Base-by-base conservation (phyloP, 1,140 invertebrate species). In the Nixonia krombeini region DNA sequence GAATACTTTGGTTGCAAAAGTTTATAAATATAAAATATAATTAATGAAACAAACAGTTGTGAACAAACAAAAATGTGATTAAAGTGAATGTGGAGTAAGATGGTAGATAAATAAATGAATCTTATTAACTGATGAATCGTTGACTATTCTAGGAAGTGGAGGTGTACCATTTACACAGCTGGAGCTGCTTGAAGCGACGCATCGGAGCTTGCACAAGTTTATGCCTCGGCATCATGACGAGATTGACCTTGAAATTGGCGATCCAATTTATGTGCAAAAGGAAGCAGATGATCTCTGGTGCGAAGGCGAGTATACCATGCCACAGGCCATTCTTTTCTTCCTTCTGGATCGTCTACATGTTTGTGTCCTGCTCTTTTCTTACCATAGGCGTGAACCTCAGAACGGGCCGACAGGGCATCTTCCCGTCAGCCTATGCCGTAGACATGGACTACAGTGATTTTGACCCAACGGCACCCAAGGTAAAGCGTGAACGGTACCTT, bases 201-300 rank as follows among this genome's bases (percentile, higher is more conserved):
- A 99, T 79, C 87, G 97, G 68, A 96, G 95, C 3, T 87, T 98
- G 76, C 96, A 98, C 82, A 96, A 96, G 81, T 99, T 99, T 77
- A 89, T 98, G 64, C 95, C 96, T 0, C 86, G 96, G 45, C 97
- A 99, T 85, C 90, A 92, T 25, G 97, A 98, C 79, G 96, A 99
- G 86, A 92, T 99, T 42, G 94, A 96, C 79, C 89, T 99, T 7
- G 96, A 99, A 86, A 97, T 99, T 42, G 97, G 97, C 3, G 97
- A 99, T 85, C 95, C 96, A 3, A 91, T 99, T 67, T 98, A 98
- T 77, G 95, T 99, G 58, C 94, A 97, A 74, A 95, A 96, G 79
- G 96, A 98, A 82, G 95, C 92, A 8, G 97, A 99, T 69, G 97
- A 99, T 84, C 86, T 98, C 37, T 99, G 97, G 97, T 97, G 96